phyloP scores from a whole-genome alignment of 2,888 invertebrate species.

The Leistus spinibarbis region DNA sequence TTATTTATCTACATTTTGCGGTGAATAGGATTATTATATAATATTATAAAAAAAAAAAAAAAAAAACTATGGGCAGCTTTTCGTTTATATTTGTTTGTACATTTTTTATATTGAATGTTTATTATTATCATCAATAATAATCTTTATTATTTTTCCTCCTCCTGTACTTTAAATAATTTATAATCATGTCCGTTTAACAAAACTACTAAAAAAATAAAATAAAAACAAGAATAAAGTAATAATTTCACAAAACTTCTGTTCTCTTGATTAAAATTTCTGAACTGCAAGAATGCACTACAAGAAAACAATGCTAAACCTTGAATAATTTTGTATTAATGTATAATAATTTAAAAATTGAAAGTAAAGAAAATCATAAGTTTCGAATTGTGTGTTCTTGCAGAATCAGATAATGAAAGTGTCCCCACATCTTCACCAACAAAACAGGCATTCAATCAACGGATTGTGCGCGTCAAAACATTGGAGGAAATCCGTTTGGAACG shows the following conservation, averaged over 20 bases:
- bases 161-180: slow-evolving; percentile 42
- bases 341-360: slow-evolving; percentile 6
- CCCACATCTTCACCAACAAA: slow-evolving; percentile 66
- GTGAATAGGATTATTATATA: slow-evolving; percentile 33
- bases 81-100: slow-evolving; percentile 37
- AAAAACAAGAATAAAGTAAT: slow-evolving; percentile 33
- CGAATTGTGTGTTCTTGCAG: slow-evolving; percentile 71
- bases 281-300: slow-evolving; percentile 58
- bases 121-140: slow-evolving; percentile 42
- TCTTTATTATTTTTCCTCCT: slow-evolving; percentile 43
- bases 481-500: slow-evolving; percentile 72
- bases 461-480: slow-evolving; percentile 65
- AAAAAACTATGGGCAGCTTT: slow-evolving; percentile 34
- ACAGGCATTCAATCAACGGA: slow-evolving; percentile 56
- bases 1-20: slow-evolving; percentile 36
- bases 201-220: slow-evolving; percentile 16
- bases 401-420: slow-evolving; percentile 77
- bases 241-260: slow-evolving; percentile 27
- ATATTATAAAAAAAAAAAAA: background rate
- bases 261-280: slow-evolving; percentile 30
- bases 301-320: slow-evolving; percentile 10
- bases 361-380: background rate
- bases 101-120: slow-evolving; percentile 42
- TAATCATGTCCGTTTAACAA: slow-evolving; percentile 40
- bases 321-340: slow-evolving; percentile 4